These are phyloP conservation scores for Artemia sinica DNA, from an alignment of 2,888 invertebrate species.

Conservation along the genomic window DNA sequence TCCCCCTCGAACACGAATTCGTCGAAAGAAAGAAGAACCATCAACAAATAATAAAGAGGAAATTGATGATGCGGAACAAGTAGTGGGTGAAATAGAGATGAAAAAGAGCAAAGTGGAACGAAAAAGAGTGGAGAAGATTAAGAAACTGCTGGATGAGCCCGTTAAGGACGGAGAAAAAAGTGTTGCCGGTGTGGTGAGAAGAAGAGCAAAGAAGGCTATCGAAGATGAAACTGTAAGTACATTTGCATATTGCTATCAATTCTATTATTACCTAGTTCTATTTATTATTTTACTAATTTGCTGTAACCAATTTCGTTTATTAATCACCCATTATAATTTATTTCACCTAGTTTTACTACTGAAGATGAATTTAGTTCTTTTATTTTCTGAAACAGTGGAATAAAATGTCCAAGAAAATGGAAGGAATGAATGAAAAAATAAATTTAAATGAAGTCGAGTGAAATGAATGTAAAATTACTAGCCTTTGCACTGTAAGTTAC, in stretches of 20 bases:
- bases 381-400: too few relatives aligned
- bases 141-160: constrained; percentile 24
- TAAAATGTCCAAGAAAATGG: too few relatives aligned
- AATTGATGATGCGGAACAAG: constrained; percentile 22
- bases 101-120: constrained; percentile 30
- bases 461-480: too few relatives aligned
- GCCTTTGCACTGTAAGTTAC: too few relatives aligned
- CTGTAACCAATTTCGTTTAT: too few relatives aligned
- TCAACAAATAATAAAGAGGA: not conserved
- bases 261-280: constrained; percentile 17
- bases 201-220: constrained; percentile 29
- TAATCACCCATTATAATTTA: too few relatives aligned
- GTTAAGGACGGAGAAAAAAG: constrained; percentile 24
- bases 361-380: too few relatives aligned
- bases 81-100: constrained; percentile 24
- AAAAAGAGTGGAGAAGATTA: constrained; percentile 29
- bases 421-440: too few relatives aligned
- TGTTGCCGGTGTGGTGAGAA: constrained; percentile 27
- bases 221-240: constrained; percentile 29
- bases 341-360: too few relatives aligned
- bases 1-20: not conserved
- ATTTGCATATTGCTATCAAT: not conserved
- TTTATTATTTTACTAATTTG: constrained; percentile 20
- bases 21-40: constrained; percentile 34
- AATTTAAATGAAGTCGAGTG: too few relatives aligned